Evolutionary conservation across 2,888 invertebrate species (phyloP).

Genomic region (Drosophila basisetae): DNA sequence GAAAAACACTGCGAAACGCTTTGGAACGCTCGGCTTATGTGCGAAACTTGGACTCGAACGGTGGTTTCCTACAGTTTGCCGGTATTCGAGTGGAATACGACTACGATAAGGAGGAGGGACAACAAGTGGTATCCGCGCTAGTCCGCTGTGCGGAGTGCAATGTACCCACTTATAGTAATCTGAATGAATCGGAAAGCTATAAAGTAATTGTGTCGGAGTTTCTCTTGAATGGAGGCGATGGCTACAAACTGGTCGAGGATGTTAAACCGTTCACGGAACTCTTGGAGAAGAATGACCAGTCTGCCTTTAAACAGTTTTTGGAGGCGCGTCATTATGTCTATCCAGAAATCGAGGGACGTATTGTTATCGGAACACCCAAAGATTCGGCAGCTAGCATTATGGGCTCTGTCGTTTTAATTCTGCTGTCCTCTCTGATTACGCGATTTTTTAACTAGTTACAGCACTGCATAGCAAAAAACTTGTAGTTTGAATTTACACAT

Average conservation of each 20-base stretch:
- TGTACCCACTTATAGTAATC: slow-evolving; percentile 87
- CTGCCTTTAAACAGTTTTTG: slow-evolving; percentile 87
- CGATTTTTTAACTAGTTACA: slow-evolving; percentile 43
- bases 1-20: slow-evolving; percentile 88
- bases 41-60: slow-evolving; percentile 86
- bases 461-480: background rate
- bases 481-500: slow-evolving; percentile 25
- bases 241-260: slow-evolving; percentile 80
- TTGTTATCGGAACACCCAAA: slow-evolving; percentile 71
- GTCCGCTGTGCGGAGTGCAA: slow-evolving; percentile 90
- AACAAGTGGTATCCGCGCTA: slow-evolving; percentile 88
- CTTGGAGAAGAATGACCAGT: slow-evolving; percentile 87
- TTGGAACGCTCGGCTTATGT: slow-evolving; percentile 89
- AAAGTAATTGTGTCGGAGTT: slow-evolving; percentile 89
- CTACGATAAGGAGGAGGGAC: slow-evolving; percentile 87
- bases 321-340: slow-evolving; percentile 88
- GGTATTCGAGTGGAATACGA: slow-evolving; percentile 91
- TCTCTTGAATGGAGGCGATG: slow-evolving; percentile 92
- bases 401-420: slow-evolving; percentile 47
- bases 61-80: slow-evolving; percentile 94
- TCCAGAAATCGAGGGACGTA: slow-evolving; percentile 89
- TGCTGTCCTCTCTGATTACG: slow-evolving; percentile 43
- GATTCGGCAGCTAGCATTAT: slow-evolving; percentile 42
- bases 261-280: slow-evolving; percentile 43
- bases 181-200: slow-evolving; percentile 88